phyloP scores from a whole-genome alignment of 2,888 invertebrate species.

The Bombylius major region DNA sequence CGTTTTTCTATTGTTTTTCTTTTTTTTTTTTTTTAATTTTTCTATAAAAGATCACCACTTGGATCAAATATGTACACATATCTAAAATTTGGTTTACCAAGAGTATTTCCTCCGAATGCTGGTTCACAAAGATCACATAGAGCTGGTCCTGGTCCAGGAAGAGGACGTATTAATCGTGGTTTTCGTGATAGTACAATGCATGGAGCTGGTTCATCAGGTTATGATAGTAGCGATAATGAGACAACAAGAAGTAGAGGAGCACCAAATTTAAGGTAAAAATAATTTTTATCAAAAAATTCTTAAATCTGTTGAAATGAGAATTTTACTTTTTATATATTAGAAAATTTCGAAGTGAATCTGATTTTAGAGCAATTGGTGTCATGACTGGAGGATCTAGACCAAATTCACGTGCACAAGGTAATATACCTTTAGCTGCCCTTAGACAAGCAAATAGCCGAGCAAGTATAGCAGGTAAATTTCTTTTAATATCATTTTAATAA shows the following conservation, averaged over 20 bases:
- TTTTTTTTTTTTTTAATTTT: background rate
- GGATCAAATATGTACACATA: slow-evolving; percentile 90
- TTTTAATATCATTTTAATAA: too few species aligned
- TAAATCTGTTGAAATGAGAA: background rate
- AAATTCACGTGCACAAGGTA: slow-evolving; percentile 31
- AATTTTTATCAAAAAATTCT: background rate
- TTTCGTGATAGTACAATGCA: slow-evolving; percentile 46
- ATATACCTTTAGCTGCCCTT: slow-evolving; percentile 51
- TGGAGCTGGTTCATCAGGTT: slow-evolving; percentile 67
- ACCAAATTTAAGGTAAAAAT: slow-evolving; percentile 36
- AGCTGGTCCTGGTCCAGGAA: slow-evolving; percentile 30
- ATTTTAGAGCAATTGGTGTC: slow-evolving; percentile 49
- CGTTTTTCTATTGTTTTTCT: background rate
- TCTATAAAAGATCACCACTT: slow-evolving; percentile 53
- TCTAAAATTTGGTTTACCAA: slow-evolving; percentile 82
- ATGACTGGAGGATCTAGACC: slow-evolving; percentile 30
- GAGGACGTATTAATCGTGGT: slow-evolving; percentile 44
- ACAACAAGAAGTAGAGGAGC: slow-evolving; percentile 41
- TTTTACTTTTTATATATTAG: slow-evolving; percentile 22
- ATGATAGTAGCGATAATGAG: slow-evolving; percentile 81
- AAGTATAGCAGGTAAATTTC: slow-evolving; percentile 34
- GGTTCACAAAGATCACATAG: slow-evolving; percentile 55
- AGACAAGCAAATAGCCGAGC: slow-evolving; percentile 55
- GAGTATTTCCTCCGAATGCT: slow-evolving; percentile 78
- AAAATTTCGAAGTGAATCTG: slow-evolving; percentile 76